Evolutionary conservation across 2,797 vertebrate species (phyloP).

Genomic region (Zenarchopterus dispar): DNA sequence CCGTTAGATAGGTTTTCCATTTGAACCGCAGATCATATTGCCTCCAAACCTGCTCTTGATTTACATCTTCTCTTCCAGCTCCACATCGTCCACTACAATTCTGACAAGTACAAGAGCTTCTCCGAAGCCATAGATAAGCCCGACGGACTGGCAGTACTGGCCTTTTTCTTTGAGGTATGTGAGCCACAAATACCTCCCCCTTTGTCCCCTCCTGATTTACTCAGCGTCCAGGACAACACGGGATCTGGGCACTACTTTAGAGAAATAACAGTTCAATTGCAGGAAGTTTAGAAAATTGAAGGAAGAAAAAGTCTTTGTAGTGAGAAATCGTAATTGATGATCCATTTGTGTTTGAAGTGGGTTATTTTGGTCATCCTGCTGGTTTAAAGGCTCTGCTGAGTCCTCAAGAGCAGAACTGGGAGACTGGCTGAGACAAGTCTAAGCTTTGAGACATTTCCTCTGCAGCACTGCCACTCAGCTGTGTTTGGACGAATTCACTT

Average conservation of each 20-base stretch:
- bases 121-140: conserved; percentile 83
- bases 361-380: conserved; percentile 26
- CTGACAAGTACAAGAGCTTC: conserved; percentile 86
- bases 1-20: background rate
- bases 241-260: background rate
- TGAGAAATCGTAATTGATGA: conserved; percentile 19
- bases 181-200: conserved; percentile 27
- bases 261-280: background rate
- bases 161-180: conserved; percentile 87
- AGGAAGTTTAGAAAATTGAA: conserved; percentile 13
- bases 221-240: background rate
- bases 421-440: conserved; percentile 22
- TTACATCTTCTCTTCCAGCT: conserved; percentile 80
- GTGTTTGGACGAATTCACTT: conserved; percentile 12
- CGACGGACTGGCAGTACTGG: conserved; percentile 89
- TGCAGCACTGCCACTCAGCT: conserved; percentile 18
- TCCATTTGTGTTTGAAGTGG: conserved; percentile 27
- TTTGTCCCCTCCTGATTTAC: conserved; percentile 6
- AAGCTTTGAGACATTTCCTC: conserved; percentile 18
- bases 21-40: conserved; percentile 8
- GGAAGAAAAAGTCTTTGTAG: conserved; percentile 13
- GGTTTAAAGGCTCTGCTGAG: conserved; percentile 47
- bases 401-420: conserved; percentile 24
- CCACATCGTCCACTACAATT: conserved; percentile 93
- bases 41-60: conserved; percentile 25